Evolutionary conservation across 2,888 invertebrate genomes (phyloP), one percentile per base, ranked within the genome.

Genomic region (Cynaeus angustus): DNA sequence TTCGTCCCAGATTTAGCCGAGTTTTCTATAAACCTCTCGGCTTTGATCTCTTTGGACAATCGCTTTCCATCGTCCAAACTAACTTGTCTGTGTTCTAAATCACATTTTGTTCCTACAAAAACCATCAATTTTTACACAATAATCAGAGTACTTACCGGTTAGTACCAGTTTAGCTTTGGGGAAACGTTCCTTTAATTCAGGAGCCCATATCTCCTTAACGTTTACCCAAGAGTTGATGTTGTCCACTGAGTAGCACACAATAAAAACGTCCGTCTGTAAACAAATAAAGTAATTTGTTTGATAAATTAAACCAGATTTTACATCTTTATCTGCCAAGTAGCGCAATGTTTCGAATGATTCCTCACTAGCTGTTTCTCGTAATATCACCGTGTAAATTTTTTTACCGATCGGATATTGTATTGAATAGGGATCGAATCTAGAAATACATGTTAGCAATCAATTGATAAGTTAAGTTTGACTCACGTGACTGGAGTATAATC

Each of bases 391-490:
- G 69, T 92, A 93, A 75, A 91, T 90, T 91, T 89, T 4, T 90
- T 91, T 78, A 94, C 93, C 41, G n/a, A 95, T 91, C 2, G 87
- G 89, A 76, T 94, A 90, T 75, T 89, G 91, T 79, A 93, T 94
- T 28, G 94, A 92, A 84, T 93, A 94, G 83, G 95, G 95, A 85
- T 96, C 96, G 79, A 96, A 96, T 73, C 94, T 94, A 83, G 9
- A n/a, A n/a, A n/a, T n/a, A n/a, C n/a, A n/a, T n/a, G n/a, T n/a
- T n/a, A n/a, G n/a, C n/a, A n/a, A n/a, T n/a, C n/a, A n/a, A n/a
- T n/a, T n/a, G n/a, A n/a, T n/a, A n/a, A n/a, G n/a, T n/a, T n/a
- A n/a, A n/a, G n/a, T 21, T 21, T 21, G 21, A 21, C 21, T 91
- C 86, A 94, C 94, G 96, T 94, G 75, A 96, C 96, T 8, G 95